Conservation (phyloP, 2,888 invertebrate genomes). For the Cancer borealis region DNA sequence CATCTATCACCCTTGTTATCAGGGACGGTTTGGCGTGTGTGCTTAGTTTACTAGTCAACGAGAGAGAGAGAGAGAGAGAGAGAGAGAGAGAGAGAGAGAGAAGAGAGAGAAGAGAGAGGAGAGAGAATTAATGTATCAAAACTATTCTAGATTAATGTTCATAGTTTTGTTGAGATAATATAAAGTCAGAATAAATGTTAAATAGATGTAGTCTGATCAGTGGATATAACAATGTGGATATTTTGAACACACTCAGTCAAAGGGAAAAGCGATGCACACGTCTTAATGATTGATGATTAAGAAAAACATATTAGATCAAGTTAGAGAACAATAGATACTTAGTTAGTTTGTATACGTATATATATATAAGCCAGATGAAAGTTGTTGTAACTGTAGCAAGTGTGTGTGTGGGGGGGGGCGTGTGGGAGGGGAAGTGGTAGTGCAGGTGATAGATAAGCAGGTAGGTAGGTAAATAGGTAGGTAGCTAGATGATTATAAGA, state of each 20-base stretch:
- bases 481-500: background rate
- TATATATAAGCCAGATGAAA: background rate
- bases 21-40: background rate
- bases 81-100: background rate
- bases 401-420: background rate
- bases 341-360: too few species aligned
- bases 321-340: too few species aligned
- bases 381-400: background rate
- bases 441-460: too few species aligned
- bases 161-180: background rate
- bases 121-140: background rate
- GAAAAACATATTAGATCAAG: too few species aligned
- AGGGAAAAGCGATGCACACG: background rate
- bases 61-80: slow-evolving; percentile 32
- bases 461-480: too few species aligned
- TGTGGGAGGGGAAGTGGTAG: background rate
- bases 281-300: background rate
- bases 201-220: background rate
- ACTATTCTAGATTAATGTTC: background rate
- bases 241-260: background rate
- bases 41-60: slow-evolving; percentile 24
- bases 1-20: slow-evolving; percentile 1
- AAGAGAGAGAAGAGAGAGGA: background rate
- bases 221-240: background rate
- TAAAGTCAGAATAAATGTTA: background rate